phyloP scores from a whole-genome alignment of 1,140 invertebrate species.

The Epicauta chinensis region DNA sequence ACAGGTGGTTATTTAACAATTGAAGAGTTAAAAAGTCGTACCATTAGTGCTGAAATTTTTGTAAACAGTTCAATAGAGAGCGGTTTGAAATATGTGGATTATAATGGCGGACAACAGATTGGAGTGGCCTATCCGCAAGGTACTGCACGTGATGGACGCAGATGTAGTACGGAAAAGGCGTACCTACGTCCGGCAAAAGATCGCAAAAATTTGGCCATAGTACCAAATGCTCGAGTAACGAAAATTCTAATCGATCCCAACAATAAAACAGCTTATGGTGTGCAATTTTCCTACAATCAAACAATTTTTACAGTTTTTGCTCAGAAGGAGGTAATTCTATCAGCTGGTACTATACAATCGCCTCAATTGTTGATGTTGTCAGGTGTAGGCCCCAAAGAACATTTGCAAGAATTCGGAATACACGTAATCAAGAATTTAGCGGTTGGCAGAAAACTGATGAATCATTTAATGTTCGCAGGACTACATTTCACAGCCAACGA shows the following conservation, averaged over 20 bases:
- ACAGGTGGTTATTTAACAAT: conserved; percentile 39
- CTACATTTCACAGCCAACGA: background rate
- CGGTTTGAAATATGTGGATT: conserved; percentile 44
- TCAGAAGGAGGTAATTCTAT: conserved; percentile 27
- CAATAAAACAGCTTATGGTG: conserved; percentile 54
- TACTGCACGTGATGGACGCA: conserved; percentile 49
- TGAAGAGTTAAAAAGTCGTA: background rate
- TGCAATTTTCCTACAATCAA: conserved; percentile 48
- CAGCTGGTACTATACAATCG: conserved; percentile 44
- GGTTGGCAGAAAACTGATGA: conserved; percentile 66
- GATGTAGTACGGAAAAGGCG: conserved; percentile 50
- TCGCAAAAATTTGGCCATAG: conserved; percentile 59
- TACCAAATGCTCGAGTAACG: conserved; percentile 49
- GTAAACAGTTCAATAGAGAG: conserved; percentile 49
- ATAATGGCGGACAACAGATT: conserved; percentile 9
- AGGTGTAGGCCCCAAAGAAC: conserved; percentile 51
- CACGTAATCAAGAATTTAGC: conserved; percentile 56
- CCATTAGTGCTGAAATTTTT: conserved; percentile 45
- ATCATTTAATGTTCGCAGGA: conserved; percentile 58
- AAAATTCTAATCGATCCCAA: conserved; percentile 57
- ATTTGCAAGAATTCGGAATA: conserved; percentile 57
- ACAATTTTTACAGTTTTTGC: conserved; percentile 37
- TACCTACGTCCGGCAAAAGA: conserved; percentile 52
- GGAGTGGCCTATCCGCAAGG: conserved; percentile 55
- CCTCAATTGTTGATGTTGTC: conserved; percentile 55